Evolutionary conservation across 2,797 vertebrate species (phyloP).

Genomic region (Psittacula derbiana): DNA sequence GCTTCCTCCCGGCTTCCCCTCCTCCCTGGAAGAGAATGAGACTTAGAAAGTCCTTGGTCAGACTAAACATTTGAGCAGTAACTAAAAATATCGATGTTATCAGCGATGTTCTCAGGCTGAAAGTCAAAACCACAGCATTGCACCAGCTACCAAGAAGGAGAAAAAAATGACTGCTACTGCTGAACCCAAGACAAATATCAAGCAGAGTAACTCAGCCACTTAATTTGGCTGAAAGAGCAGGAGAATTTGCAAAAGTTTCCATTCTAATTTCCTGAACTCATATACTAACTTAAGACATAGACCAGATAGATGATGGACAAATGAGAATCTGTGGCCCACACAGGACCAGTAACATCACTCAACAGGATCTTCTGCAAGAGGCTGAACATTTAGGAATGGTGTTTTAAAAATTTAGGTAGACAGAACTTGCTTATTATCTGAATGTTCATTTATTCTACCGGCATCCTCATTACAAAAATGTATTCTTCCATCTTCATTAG

Average conservation of each 20-base stretch:
- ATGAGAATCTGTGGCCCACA: background rate
- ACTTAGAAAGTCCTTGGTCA: too few relatives aligned
- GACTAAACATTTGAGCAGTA: too few relatives aligned
- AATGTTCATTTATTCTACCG: background rate
- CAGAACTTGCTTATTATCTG: background rate
- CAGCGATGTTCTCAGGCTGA: too few relatives aligned
- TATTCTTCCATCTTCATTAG: background rate
- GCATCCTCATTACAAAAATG: background rate
- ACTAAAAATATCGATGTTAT: too few relatives aligned
- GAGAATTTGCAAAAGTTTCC: background rate
- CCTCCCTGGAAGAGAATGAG: too few relatives aligned
- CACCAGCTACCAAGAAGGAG: too few relatives aligned
- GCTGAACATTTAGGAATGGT: background rate
- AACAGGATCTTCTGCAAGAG: background rate
- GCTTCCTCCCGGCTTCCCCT: too few relatives aligned
- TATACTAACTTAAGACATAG: background rate
- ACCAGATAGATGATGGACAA: accelerated
- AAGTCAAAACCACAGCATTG: too few relatives aligned
- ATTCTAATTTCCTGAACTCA: background rate
- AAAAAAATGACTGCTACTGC: too few relatives aligned
- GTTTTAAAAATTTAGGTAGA: background rate
- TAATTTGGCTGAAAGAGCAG: background rate
- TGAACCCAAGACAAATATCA: background rate
- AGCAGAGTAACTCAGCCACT: background rate
- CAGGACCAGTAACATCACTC: background rate